A percentile compares a stretch with the other conserved stretches of the same genome.
These are phyloP conservation scores for Bovichtus diacanthus DNA, from an alignment of 2,797 vertebrate genomes.

Conservation along the genomic window DNA sequence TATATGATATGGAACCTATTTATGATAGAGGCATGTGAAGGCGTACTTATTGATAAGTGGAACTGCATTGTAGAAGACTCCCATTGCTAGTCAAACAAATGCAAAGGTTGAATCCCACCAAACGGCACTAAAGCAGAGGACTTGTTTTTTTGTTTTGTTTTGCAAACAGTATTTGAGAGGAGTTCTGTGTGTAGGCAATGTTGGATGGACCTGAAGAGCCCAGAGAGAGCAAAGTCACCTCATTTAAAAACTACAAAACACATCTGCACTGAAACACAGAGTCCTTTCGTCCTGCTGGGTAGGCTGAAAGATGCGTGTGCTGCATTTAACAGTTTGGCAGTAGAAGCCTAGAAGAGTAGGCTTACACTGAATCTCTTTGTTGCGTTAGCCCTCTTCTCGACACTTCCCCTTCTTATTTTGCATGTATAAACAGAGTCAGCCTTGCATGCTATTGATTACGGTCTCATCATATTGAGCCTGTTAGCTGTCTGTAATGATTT, in stretches of 20 bases:
- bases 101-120: background rate
- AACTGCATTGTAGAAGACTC: background rate
- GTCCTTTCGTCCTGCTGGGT: background rate
- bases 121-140: background rate
- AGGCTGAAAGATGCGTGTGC: constrained; percentile 1
- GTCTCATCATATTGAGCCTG: background rate
- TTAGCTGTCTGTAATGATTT: background rate
- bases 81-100: background rate
- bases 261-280: background rate
- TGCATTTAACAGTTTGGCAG: background rate
- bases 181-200: background rate
- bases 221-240: background rate
- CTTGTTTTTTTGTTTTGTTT: background rate
- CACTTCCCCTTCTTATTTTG: background rate
- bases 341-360: too few relatives aligned
- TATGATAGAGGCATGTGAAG: background rate
- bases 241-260: background rate
- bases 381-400: background rate
- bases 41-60: background rate
- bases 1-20: background rate
- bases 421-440: background rate
- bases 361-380: background rate
- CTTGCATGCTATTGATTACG: too few relatives aligned
- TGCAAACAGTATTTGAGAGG: background rate
- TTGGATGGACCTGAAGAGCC: background rate